phyloP scores from a whole-genome alignment of 2,113 vertebrate species.

The Pollachius pollachius region DNA sequence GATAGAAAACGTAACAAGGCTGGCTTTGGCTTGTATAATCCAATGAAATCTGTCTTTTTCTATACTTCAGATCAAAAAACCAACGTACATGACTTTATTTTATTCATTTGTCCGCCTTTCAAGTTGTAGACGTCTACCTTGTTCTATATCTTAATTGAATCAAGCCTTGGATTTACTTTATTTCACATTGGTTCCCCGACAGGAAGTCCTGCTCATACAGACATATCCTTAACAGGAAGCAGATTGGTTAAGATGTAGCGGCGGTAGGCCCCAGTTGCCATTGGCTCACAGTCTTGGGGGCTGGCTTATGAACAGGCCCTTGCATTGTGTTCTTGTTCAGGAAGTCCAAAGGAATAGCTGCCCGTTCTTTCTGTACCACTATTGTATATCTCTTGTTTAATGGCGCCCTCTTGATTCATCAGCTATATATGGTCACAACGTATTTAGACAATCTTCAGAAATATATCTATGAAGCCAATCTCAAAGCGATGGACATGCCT shows the following conservation, averaged over 20 bases:
- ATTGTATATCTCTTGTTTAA: slow-evolving; percentile 62
- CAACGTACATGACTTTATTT: too few species aligned
- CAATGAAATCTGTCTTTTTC: too few species aligned
- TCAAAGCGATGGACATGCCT: not conserved
- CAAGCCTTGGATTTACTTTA: not conserved
- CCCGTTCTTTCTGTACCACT: slow-evolving; percentile 44
- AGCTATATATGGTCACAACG: slow-evolving; percentile 50
- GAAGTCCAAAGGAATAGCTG: slow-evolving; percentile 64
- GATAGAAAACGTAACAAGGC: too few species aligned
- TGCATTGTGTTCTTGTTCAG: slow-evolving; percentile 66
- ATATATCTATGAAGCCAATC: slow-evolving; percentile 21
- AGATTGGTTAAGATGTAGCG: slow-evolving; percentile 55
- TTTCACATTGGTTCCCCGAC: slow-evolving; percentile 45
- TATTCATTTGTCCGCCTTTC: too few species aligned
- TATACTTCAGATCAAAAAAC: too few species aligned
- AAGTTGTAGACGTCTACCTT: too few species aligned
- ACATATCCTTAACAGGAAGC: slow-evolving; percentile 66
- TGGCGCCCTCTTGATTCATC: slow-evolving; percentile 33
- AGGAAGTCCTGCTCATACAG: slow-evolving; percentile 61
- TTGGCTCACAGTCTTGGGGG: slow-evolving; percentile 33
- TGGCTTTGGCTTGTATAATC: too few species aligned
- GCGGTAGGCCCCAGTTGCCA: slow-evolving; percentile 33
- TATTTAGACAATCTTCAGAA: slow-evolving; percentile 39
- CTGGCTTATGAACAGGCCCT: slow-evolving; percentile 42
- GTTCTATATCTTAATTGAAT: too few species aligned